Base-by-base conservation (phyloP, 2,797 vertebrate genomes). In the Crocidura indochinensis region DNA sequence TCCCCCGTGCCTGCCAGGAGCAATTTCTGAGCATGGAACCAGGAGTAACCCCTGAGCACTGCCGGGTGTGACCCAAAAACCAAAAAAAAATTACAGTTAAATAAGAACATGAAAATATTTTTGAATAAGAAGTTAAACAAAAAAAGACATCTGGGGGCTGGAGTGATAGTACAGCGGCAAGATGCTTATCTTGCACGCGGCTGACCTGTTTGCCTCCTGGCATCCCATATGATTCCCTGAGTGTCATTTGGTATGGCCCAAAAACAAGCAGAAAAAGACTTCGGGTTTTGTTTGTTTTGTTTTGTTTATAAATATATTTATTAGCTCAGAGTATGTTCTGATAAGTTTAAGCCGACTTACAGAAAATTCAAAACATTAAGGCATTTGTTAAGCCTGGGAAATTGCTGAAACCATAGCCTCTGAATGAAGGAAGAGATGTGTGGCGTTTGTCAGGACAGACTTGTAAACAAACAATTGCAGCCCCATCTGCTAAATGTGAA, bases 381-480 rank as follows among this genome's bases (percentile, higher is more conserved):
- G 38, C 60, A 67, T 62, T 84, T 29, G 20, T 84, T 89, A 56
- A 53, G 44, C 78, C 22, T 60, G 64, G 81, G 24, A 64, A 65
- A 10, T 65, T 74, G 62, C 29, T 87, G 68, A 69, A 27, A 60
- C 14, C 46, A 10, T 20, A 46, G 73, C 9, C 7, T 38, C 38
- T 38, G 38, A 38, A 38, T 38, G 38, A 38, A 38, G 44, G 87
- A 76, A 67, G 77, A 77, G 62, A 27, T 47, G 31, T 76, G 47
- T 65, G 64, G 26, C 65, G 46, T 64, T 29, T 47, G 56, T n/a
- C 76, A 53, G 51, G 77, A 73, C 44, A 85, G 72, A 46, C 38
- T 38, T 38, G 38, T 38, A 38, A 38, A 38, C 38, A 38, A 38
- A 38, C 38, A 38, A 38, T 38, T 38, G 38, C 38, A 38, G 38